These are phyloP conservation scores for Festucalex cinctus DNA, from an alignment of 2,113 vertebrate species.

Conservation along the genomic window DNA sequence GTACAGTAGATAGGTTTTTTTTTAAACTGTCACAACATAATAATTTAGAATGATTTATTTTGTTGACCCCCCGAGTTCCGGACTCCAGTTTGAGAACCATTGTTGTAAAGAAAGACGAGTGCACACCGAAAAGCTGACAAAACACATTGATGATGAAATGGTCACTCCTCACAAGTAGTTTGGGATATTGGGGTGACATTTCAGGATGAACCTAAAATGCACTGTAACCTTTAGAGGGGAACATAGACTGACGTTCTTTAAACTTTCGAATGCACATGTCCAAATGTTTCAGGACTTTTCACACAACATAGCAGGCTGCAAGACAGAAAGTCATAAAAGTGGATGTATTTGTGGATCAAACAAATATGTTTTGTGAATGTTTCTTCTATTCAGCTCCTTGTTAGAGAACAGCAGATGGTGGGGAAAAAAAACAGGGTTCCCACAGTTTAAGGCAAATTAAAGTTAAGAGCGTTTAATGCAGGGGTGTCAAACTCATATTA, in stretches of 20 bases:
- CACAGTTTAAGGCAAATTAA: too few relatives aligned
- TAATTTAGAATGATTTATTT: neutral
- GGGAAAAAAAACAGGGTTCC: too few relatives aligned
- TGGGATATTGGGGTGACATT: neutral
- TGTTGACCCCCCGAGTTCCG: neutral
- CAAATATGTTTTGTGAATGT: too few relatives aligned
- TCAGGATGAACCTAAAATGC: neutral
- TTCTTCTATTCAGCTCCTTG: too few relatives aligned
- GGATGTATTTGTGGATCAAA: too few relatives aligned
- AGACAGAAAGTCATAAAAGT: too few relatives aligned
- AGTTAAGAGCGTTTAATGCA: too few relatives aligned
- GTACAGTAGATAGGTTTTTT: neutral
- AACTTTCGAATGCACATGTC: neutral
- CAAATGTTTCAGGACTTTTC: too few relatives aligned
- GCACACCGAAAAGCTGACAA: conserved; percentile 60
- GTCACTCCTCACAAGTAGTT: conserved; percentile 5
- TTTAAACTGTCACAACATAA: neutral
- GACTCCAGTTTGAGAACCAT: neutral
- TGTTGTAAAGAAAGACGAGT: conserved; percentile 49
- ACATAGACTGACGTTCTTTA: neutral
- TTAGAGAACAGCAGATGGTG: too few relatives aligned
- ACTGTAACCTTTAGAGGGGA: neutral
- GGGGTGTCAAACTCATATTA: too few relatives aligned
- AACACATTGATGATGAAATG: conserved; percentile 18
- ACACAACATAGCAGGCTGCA: too few relatives aligned